Percentiles rank a stretch among this genome's conserved stretches.
Conservation (phyloP, 2,888 invertebrate species). For the Aricia artaxerxes region DNA sequence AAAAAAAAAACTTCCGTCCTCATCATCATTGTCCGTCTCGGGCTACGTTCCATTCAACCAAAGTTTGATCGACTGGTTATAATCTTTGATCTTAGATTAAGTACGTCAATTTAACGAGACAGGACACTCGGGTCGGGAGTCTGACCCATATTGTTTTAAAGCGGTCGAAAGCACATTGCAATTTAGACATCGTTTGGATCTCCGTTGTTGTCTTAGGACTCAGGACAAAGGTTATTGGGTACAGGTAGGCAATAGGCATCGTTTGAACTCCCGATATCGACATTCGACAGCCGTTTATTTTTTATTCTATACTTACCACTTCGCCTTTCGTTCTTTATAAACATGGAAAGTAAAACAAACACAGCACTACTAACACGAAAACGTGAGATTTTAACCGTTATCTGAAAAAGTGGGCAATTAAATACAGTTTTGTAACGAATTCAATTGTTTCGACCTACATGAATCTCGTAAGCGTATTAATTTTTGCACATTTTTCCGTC, state of each 20-base stretch:
- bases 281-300: not conserved
- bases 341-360: not conserved
- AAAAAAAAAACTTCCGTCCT: not conserved
- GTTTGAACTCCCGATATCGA: not conserved
- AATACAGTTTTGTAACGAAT: slow-evolving; percentile 27
- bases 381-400: slow-evolving; percentile 27
- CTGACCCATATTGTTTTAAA: slow-evolving; percentile 20
- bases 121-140: not conserved
- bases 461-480: not conserved
- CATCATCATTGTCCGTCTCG: not conserved
- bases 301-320: not conserved
- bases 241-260: not conserved
- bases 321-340: not conserved
- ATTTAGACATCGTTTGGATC: not conserved
- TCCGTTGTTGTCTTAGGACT: not conserved
- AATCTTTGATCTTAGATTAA: slow-evolving; percentile 9
- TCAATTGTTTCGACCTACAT: slow-evolving; percentile 19
- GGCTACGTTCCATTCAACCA: not conserved
- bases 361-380: slow-evolving; percentile 28
- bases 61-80: slow-evolving; percentile 1
- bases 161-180: slow-evolving; percentile 16
- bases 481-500: not conserved
- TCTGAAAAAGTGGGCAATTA: slow-evolving; percentile 23
- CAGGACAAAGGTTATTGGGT: not conserved
- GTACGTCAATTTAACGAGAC: not conserved